These are phyloP conservation scores for Pavo muticus DNA, from an alignment of 2,113 vertebrate genomes.

Conservation along the genomic window DNA sequence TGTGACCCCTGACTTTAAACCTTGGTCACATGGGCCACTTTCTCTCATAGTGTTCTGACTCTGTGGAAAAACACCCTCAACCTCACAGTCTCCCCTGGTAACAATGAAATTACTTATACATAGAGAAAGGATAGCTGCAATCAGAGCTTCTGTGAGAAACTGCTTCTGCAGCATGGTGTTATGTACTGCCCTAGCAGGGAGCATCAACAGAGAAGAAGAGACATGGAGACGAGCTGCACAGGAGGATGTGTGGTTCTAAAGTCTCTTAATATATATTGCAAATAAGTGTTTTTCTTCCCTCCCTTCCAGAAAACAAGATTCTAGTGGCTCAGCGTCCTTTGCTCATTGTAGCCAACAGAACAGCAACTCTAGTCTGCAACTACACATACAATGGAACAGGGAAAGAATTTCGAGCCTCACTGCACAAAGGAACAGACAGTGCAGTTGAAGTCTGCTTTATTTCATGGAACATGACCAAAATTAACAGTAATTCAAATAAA, in stretches of 20 bases:
- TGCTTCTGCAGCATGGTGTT: slow-evolving; percentile 14
- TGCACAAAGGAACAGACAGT: slow-evolving; percentile 76
- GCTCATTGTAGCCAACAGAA: slow-evolving; percentile 55
- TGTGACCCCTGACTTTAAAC: not conserved
- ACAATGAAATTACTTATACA: not conserved
- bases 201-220: not conserved
- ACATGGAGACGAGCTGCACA: not conserved
- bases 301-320: slow-evolving; percentile 76
- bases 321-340: slow-evolving; percentile 73
- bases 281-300: slow-evolving; percentile 45
- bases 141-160: not conserved
- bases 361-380: slow-evolving; percentile 72
- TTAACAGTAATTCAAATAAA: not conserved
- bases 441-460: slow-evolving; percentile 71
- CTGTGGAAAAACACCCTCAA: not conserved
- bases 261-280: slow-evolving; percentile 25
- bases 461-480: slow-evolving; percentile 65
- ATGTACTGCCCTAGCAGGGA: not conserved
- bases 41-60: not conserved
- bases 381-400: slow-evolving; percentile 73
- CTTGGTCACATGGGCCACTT: not conserved
- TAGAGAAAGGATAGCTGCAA: not conserved
- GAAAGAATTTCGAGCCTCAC: slow-evolving; percentile 72
- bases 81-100: not conserved
- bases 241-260: slow-evolving; percentile 32